Conservation (phyloP, 2,113 vertebrate species). For the Anguilla japonica region DNA sequence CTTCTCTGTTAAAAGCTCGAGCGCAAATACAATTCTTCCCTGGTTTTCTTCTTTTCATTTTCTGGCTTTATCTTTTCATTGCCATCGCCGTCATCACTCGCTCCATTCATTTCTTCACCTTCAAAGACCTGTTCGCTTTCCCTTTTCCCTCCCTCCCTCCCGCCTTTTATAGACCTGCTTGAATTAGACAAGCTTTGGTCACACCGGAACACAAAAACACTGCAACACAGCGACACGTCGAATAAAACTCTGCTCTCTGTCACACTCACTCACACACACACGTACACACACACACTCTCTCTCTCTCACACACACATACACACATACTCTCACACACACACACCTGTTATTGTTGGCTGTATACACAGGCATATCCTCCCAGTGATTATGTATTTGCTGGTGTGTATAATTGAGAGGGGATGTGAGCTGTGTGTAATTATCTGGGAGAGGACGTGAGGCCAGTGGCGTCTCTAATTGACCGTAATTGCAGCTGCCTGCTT, state of each 20-base stretch:
- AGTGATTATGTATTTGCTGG: not conserved
- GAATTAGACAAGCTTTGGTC: constrained; percentile 16
- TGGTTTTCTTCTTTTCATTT: too few species aligned
- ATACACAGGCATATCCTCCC: not conserved
- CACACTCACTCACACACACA: not conserved
- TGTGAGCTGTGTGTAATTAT: constrained; percentile 18
- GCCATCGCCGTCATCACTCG: too few species aligned
- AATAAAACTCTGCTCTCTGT: not conserved
- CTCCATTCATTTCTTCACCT: too few species aligned
- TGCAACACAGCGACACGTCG: constrained; percentile 14
- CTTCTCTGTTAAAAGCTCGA: too few species aligned
- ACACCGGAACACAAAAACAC: not conserved
- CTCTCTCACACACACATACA: not conserved
- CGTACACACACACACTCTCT: not conserved
- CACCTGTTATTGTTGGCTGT: not conserved
- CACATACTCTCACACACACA: constrained; percentile 16
- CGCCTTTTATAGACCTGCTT: constrained; percentile 13
- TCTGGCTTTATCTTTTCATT: too few species aligned
- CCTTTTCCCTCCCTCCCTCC: not conserved
- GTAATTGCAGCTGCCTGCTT: constrained; percentile 10
- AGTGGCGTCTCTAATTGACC: constrained; percentile 17
- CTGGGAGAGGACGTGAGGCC: not conserved
- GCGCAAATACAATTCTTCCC: too few species aligned
- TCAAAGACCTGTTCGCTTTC: too few species aligned
- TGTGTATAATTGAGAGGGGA: constrained; percentile 2